A percentile compares a stretch with the other conserved stretches of the same genome.
phyloP scores from a whole-genome alignment of 2,888 invertebrate genomes.

The Patella pellucida region DNA sequence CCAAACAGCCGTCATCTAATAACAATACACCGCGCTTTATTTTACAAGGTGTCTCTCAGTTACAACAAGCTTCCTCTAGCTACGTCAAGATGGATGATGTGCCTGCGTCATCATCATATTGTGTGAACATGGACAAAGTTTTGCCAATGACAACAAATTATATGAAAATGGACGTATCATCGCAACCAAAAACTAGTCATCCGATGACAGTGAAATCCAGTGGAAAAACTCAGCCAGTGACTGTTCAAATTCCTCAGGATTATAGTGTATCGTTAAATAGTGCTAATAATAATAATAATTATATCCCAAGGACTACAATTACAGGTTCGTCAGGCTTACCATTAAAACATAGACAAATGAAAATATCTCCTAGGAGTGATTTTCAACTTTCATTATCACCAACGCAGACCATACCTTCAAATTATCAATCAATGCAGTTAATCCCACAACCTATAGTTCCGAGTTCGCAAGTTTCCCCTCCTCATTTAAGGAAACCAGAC shows the following conservation, averaged over 20 bases:
- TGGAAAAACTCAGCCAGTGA: not conserved
- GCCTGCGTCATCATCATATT: conserved; percentile 20
- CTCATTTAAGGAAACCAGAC: conserved; percentile 8
- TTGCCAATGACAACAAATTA: no score
- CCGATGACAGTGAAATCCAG: no score
- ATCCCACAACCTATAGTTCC: conserved; percentile 54
- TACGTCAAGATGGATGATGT: conserved; percentile 28
- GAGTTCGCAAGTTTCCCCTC: conserved; percentile 42
- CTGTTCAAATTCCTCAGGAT: not conserved
- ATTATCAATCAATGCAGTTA: conserved; percentile 42
- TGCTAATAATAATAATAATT: not conserved
- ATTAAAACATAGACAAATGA: not conserved
- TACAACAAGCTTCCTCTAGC: conserved; percentile 34
- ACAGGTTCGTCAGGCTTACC: not conserved
- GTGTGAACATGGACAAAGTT: not conserved
- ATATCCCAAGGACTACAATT: not conserved
- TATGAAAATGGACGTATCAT: no score
- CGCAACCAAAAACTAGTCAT: no score
- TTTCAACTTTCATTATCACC: not conserved
- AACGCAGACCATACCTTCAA: conserved; percentile 1
- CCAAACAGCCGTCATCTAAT: conserved; percentile 4
- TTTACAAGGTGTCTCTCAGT: conserved; percentile 37
- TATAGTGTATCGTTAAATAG: not conserved
- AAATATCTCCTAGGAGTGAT: not conserved
- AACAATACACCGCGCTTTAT: conserved; percentile 33